These are phyloP conservation scores for Menura novaehollandiae DNA, from an alignment of 2,113 vertebrate genomes.

Conservation along the genomic window DNA sequence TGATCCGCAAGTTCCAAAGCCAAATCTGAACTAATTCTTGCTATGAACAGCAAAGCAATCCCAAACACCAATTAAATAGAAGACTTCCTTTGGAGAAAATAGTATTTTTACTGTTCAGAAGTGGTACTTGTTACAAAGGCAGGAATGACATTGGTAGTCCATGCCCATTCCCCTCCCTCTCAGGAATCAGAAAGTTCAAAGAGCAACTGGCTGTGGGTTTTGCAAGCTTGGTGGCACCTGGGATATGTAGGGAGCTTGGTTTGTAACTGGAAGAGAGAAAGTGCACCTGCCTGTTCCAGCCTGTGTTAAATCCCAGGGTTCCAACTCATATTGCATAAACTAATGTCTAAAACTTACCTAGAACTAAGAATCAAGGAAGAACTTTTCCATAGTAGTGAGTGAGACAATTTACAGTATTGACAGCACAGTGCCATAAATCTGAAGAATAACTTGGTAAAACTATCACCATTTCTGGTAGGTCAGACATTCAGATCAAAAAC, in stretches of 20 bases:
- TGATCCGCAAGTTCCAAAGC: background rate
- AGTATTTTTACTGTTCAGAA: background rate
- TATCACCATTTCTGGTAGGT: background rate
- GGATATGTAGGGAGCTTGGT: accelerated
- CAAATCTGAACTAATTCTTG: background rate
- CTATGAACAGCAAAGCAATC: background rate
- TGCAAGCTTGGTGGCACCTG: background rate
- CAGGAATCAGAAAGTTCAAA: background rate
- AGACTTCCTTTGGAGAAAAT: background rate
- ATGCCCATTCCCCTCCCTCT: background rate
- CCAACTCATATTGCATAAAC: accelerated
- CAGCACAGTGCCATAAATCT: background rate
- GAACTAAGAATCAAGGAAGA: background rate
- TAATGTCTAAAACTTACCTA: background rate
- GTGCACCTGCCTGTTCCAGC: background rate
- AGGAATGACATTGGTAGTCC: background rate
- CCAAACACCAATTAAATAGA: background rate
- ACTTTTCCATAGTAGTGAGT: background rate
- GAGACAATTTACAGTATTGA: background rate
- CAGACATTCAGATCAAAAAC: background rate
- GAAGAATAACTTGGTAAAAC: background rate
- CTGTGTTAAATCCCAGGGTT: background rate
- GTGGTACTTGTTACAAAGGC: background rate
- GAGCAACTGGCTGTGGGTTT: background rate
- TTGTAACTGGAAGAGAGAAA: background rate